Evolutionary conservation across 2,113 vertebrate genomes (phyloP), one percentile per base, ranked within the genome.

Genomic region (Oophaga pumilio): DNA sequence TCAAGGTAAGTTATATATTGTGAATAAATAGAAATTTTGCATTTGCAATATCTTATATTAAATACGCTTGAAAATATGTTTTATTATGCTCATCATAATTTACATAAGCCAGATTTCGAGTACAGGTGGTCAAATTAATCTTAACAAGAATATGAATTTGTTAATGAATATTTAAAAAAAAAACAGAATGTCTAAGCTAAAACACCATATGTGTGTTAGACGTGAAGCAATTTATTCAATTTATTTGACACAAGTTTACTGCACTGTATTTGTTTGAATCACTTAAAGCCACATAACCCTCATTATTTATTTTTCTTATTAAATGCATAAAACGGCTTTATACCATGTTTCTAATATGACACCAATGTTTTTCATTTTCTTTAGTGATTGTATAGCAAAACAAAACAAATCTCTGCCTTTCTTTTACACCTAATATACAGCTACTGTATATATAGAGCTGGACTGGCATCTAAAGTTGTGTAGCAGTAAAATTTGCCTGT

Each of bases 71-170:
- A 22, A 14, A 17, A 82, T 49, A 12, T 11, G 11, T 64, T 22
- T 64, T 17, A 64, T 64, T 82, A n/a, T 50, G 28, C 22, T 81
- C 4, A 13, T 64, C 80, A 50, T 82, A 12, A 82, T 82, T 82
- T 82, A 43, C 43, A 82, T 66, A 82, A 50, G 62, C 79, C 80
- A 82, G 80, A 33, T 82, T 82, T 82, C 6, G 12, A 66, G 80
- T 68, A 66, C 60, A 82, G 80, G 80, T 82, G 80, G 80, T 50
- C 43, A 52, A 15, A 82, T 82, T 66, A 82, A 82, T 82, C 80
- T 82, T 82, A 49, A 66, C 60, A 82, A 66, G 80, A 82, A 82
- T 50, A 68, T 50, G 43, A 82, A 82, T 66, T 66, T 68, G 7
- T 82, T 62, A 68, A 79, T 24, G 43, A 66, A 82, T 66, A 64